phyloP scores from a whole-genome alignment of 2,888 invertebrate genomes.

The Strigamia maritima region DNA sequence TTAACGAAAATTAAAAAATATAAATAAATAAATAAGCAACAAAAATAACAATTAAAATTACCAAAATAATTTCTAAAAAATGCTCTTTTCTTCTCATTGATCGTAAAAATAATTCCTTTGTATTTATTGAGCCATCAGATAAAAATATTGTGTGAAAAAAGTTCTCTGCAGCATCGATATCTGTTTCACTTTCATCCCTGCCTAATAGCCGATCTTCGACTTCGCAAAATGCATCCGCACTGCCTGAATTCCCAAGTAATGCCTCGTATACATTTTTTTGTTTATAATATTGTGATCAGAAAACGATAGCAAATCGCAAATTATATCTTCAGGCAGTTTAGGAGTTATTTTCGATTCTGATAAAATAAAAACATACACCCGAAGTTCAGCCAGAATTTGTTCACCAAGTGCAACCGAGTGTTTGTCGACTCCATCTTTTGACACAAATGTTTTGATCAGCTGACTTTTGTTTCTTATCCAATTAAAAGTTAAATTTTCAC shows the following conservation, averaged over 20 bases:
- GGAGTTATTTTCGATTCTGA: not conserved
- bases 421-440: not conserved
- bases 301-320: not conserved
- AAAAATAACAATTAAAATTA: not conserved
- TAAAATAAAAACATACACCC: not conserved
- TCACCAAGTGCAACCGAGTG: not conserved
- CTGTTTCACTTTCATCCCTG: not conserved
- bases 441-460: not conserved
- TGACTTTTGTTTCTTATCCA: not conserved
- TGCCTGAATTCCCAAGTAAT: not conserved
- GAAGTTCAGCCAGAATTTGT: not conserved
- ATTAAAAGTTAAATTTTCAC: not conserved
- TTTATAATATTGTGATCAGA: not conserved
- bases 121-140: not conserved
- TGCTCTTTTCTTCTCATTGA: not conserved
- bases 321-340: not conserved
- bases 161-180: not conserved
- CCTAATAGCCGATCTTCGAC: not conserved
- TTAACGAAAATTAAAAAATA: not conserved
- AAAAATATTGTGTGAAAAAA: not conserved
- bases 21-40: not conserved
- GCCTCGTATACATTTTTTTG: not conserved
- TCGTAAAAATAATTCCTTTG: not conserved
- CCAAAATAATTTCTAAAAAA: constrained; percentile 13
- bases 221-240: not conserved